Conservation (phyloP, 2,113 vertebrate species). For the Anarrhichthys ocellatus region DNA sequence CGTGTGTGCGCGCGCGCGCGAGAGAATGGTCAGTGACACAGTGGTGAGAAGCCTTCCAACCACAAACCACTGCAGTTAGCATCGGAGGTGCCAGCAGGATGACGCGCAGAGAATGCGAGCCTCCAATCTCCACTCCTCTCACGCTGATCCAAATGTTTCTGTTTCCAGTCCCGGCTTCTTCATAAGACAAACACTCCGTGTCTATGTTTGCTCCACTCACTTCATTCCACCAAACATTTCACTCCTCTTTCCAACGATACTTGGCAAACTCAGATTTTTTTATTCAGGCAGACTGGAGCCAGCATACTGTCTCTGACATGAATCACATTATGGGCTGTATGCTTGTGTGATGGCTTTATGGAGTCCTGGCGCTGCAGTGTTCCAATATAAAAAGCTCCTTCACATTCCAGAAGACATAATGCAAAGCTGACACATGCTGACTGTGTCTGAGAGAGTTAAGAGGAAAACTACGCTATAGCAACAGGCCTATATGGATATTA, state of each 20-base stretch:
- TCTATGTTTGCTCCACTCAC: background rate
- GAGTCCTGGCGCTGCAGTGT: background rate
- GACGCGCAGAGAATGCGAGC: background rate
- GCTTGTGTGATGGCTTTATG: background rate
- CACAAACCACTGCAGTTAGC: slow-evolving; percentile 27
- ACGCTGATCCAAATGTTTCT: background rate
- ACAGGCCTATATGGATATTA: background rate
- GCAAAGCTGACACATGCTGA: background rate
- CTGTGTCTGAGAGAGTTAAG: background rate
- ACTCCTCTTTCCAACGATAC: background rate
- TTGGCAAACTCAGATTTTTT: background rate
- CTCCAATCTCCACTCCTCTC: background rate
- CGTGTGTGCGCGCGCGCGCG: too few species aligned
- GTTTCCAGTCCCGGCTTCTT: background rate
- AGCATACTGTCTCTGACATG: background rate
- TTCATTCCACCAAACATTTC: background rate
- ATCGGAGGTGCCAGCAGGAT: background rate
- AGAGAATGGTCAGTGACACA: slow-evolving; percentile 22
- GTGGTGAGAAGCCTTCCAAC: slow-evolving; percentile 11
- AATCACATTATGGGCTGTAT: background rate
- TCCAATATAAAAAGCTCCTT: slow-evolving; percentile 12
- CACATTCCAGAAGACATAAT: background rate
- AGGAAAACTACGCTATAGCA: background rate
- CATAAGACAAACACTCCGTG: background rate
- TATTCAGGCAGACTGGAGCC: slow-evolving; percentile 3